These are phyloP conservation scores for Pachyramphus minor DNA, from an alignment of 2,113 vertebrate genomes.

Conservation along the genomic window DNA sequence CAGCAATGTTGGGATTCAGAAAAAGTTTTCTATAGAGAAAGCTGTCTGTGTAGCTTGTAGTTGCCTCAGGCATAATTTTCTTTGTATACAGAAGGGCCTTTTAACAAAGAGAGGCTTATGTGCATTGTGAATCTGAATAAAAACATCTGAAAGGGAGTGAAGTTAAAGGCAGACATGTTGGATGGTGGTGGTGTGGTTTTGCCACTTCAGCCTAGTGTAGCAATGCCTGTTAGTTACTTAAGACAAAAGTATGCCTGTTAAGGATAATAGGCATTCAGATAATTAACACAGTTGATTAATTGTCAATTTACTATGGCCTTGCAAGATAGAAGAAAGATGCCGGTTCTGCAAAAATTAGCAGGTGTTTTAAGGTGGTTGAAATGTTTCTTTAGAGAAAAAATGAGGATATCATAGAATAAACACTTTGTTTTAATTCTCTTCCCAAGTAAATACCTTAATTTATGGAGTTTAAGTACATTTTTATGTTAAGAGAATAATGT, in stretches of 20 bases:
- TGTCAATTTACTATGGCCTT: not conserved
- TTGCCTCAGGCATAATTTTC: constrained; percentile 5
- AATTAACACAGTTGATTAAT: not conserved
- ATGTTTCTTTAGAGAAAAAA: not conserved
- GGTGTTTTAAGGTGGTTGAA: not conserved
- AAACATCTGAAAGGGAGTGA: not conserved
- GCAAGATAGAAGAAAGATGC: not conserved
- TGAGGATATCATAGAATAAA: not conserved
- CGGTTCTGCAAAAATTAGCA: not conserved
- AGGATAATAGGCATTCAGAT: not conserved
- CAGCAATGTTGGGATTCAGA: not conserved
- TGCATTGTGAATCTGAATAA: constrained; percentile 8
- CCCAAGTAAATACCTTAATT: not conserved
- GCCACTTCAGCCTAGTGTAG: not conserved
- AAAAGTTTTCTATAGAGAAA: not conserved
- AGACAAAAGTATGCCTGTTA: not conserved
- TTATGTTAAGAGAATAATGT: not conserved
- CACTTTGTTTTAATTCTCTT: not conserved
- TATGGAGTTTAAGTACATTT: not conserved
- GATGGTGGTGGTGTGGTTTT: not conserved
- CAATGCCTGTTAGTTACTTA: not conserved
- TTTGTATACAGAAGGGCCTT: constrained; percentile 15
- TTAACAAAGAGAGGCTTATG: constrained; percentile 30
- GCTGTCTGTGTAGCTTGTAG: not conserved
- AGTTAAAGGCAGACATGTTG: not conserved